Base-by-base conservation (phyloP, 2,797 vertebrate species). In the Pogonophryne albipinna region DNA sequence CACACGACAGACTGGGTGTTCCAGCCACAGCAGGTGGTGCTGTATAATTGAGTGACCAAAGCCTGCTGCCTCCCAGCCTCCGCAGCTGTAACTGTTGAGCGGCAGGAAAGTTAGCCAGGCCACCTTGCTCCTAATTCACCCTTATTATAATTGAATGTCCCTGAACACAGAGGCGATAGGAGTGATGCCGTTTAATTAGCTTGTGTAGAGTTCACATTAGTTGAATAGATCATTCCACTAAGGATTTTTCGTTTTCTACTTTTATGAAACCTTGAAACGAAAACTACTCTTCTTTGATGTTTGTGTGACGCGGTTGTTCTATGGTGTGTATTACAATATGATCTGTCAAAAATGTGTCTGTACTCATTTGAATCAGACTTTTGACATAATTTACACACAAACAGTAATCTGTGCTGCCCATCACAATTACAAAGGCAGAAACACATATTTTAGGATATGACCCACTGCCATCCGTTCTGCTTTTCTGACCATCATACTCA, bases 341-440 rank as follows among this genome's bases (percentile, higher is more conserved):
- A 85, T 74, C 65, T 67, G 65, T 87, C 68, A 55, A 31, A 38
- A 79, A 73, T 59, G 70, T 70, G 76, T 69, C 60, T 51, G 58
- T 69, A 56, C 55, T 79, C 66, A 41, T 79, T 82, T 75, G 66
- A 82, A 69, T 79, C 81, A 53, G 60, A 76, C 69, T 57, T 65
- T 57, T 55, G 74, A 66, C 14, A 79, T 72, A 59, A 59, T 74
- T 77, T n/a, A 77, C 59, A 70, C 72, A 70, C 60, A 42, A 20
- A 63, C 23, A n/a, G 17, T 57, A 49, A 57, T 63, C 51, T 71
- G 46, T 58, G 82, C 77, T 67, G 81, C 68, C 80, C 34, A 17
- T 66, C 34, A 61, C 78, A 61, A 78, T 76, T 58, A 55, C 52
- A 71, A 16, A 60, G 60, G 42, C 66, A 10, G 6, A 58, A 34